These are phyloP conservation scores for Rhea pennata DNA, from an alignment of 2,113 vertebrate genomes.

Conservation along the genomic window DNA sequence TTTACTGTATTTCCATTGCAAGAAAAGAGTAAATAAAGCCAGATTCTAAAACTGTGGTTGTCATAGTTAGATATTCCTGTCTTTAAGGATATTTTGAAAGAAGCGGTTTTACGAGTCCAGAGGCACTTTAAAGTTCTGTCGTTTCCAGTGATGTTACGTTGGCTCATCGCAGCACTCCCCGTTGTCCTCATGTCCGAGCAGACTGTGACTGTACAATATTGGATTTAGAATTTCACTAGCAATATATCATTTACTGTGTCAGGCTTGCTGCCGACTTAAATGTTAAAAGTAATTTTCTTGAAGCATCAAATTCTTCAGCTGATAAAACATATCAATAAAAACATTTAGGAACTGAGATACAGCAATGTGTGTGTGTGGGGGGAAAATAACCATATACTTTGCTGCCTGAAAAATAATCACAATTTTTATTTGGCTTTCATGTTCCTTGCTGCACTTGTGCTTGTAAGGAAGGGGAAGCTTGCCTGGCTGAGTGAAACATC, in stretches of 20 bases:
- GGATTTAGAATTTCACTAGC: not conserved
- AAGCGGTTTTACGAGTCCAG: too few species aligned
- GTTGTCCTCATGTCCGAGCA: not conserved
- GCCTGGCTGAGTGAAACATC: not conserved
- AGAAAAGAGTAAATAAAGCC: not conserved
- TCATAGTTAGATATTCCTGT: too few species aligned
- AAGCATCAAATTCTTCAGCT: not conserved
- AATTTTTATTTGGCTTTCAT: not conserved
- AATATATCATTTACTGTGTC: not conserved
- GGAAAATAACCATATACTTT: not conserved
- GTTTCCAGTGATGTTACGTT: not conserved
- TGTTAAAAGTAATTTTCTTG: too few species aligned
- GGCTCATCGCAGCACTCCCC: not conserved
- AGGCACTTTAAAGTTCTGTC: too few species aligned
- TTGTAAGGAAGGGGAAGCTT: fast-evolving
- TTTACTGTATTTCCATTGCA: not conserved
- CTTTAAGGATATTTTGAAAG: too few species aligned
- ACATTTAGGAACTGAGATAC: not conserved
- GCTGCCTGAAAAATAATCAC: not conserved
- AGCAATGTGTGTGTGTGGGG: not conserved
- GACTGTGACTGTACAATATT: too few species aligned
- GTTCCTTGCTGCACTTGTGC: not conserved
- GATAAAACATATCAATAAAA: not conserved
- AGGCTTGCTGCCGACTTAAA: not conserved
- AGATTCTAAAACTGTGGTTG: not conserved